These are phyloP conservation scores for Misgurnus mizolepis DNA, from an alignment of 2,113 vertebrate species.

Conservation along the genomic window DNA sequence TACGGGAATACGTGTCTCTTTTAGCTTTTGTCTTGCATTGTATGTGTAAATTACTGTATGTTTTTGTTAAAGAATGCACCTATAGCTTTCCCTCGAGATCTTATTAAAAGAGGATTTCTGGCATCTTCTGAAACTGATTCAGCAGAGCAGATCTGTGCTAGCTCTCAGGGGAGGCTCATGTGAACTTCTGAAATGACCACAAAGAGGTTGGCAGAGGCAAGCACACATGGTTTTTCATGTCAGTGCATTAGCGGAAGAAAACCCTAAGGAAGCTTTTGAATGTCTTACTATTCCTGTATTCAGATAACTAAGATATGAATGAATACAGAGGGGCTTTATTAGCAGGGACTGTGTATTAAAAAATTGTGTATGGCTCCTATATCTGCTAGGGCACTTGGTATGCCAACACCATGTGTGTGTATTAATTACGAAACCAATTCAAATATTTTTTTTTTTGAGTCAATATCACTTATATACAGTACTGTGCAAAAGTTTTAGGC, in stretches of 20 bases:
- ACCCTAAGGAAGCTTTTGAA: neutral
- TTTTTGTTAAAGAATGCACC: slow-evolving; percentile 48
- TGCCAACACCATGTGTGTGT: no score
- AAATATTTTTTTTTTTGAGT: no score
- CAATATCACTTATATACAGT: no score
- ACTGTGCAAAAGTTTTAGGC: no score
- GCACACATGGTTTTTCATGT: slow-evolving; percentile 14
- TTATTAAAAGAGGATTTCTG: slow-evolving; percentile 70
- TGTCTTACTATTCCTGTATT: neutral
- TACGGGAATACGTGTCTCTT: neutral
- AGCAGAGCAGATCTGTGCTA: slow-evolving; percentile 18
- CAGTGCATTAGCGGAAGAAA: neutral
- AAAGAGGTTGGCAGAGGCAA: slow-evolving; percentile 7
- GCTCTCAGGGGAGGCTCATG: slow-evolving; percentile 12
- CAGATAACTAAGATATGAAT: slow-evolving; percentile 11
- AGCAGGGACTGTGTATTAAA: neutral
- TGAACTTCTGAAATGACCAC: slow-evolving; percentile 14
- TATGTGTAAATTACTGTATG: slow-evolving; percentile 28
- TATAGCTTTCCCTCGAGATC: slow-evolving; percentile 63
- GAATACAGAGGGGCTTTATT: neutral
- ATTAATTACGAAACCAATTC: no score
- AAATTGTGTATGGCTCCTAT: neutral
- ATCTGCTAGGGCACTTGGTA: no score
- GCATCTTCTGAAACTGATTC: slow-evolving; percentile 50
- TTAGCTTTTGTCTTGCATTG: neutral